Base-by-base conservation (phyloP, 1,140 invertebrate species). In the Ceratina australensis region DNA sequence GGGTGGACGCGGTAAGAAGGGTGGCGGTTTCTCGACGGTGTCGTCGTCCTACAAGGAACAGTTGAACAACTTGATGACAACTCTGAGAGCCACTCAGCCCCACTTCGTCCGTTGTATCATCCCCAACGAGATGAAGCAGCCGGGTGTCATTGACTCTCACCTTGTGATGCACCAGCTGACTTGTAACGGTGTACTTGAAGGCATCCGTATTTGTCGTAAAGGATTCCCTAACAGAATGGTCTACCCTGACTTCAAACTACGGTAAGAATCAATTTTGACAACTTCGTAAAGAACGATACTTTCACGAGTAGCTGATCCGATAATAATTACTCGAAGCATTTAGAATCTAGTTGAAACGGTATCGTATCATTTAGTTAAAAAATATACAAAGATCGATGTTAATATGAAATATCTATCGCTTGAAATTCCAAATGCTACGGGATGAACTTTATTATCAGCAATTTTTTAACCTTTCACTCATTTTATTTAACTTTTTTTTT, bases 161-260 rank as follows among this genome's bases (percentile, higher is more conserved):
- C 95, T 99, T 93, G 99, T 99, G 63, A 98, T 99, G 97, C 97
- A 99, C 94, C 99, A 99, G 95, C 95, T 99, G 88, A 99, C 99
- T 85, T 99, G 99, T 97, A 99, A 99, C 95, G 99, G 99, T 98
- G 99, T 99, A 94, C 97, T 99, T 95, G 99, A 99, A 97, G 99
- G 99, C 94, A 99, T 99, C 95, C 98, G 99, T 98, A 99, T 99
- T 95, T 99, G 99, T 93, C 96, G 99, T 94, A 99, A 99, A 95
- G 99, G 99, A 93, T 99, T 99, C 96, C 99, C 99, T 94, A 99
- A 99, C 96, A 97, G 99, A 93, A 99, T 99, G 97, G 95, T 98
- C 84, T 99, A 99, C 94, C 97, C 98, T 89, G 99, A 99, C 93
- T 99, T 99, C 96, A 99, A 99, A 93, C 97, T 99, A 93, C 97